Percentiles rank a stretch among this genome's conserved stretches.
Evolutionary conservation across 1,140 invertebrate species (phyloP).

Genomic region (Propsilocerus akamusi): DNA sequence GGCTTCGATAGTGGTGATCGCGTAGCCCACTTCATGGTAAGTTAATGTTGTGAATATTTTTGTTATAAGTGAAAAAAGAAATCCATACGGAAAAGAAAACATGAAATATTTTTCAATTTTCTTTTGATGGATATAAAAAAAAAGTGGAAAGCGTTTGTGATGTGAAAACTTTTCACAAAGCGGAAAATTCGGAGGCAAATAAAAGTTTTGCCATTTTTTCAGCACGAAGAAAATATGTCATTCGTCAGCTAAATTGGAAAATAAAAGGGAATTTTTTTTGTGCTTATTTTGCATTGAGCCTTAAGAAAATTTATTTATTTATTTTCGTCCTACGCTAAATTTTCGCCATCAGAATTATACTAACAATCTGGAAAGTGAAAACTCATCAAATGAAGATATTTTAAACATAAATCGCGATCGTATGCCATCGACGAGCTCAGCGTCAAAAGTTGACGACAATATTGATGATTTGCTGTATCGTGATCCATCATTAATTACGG

Average conservation of each 20-base stretch:
- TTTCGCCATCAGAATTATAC: too few relatives aligned
- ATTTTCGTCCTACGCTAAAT: too few relatives aligned
- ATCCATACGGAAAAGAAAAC: too few relatives aligned
- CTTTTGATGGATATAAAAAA: too few relatives aligned
- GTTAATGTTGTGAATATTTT: too few relatives aligned
- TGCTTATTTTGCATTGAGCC: too few relatives aligned
- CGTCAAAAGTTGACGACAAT: background rate
- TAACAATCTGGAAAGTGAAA: background rate
- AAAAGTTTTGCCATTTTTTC: background rate
- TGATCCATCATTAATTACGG: background rate
- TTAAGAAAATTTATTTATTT: too few relatives aligned
- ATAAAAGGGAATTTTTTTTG: background rate
- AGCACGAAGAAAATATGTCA: background rate
- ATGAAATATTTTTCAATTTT: too few relatives aligned
- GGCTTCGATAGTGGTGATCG: constrained; percentile 23
- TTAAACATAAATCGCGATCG: constrained; percentile 1
- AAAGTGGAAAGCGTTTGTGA: too few relatives aligned
- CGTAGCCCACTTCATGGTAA: background rate
- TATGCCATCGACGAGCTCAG: too few relatives aligned
- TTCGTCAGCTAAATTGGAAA: background rate
- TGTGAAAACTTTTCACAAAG: too few relatives aligned
- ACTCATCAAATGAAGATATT: background rate
- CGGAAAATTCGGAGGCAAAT: background rate
- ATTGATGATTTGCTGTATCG: background rate
- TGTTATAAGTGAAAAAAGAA: too few relatives aligned